phyloP scores from a whole-genome alignment of 2,797 vertebrate species.

The Melanotaenia nigrans region DNA sequence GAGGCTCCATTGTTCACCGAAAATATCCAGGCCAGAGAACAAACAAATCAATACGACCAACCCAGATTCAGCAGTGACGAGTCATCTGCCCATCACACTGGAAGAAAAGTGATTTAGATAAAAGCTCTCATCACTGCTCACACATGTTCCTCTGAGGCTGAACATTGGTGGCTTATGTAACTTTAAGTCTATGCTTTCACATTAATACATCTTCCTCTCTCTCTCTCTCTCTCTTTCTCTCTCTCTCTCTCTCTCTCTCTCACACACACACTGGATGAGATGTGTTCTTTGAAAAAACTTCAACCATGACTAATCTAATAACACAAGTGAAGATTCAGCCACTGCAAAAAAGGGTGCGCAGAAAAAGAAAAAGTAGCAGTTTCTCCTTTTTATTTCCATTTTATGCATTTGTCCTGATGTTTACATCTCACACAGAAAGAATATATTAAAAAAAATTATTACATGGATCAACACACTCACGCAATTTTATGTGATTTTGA shows the following conservation, averaged over 20 bases:
- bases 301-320: conserved; percentile 63
- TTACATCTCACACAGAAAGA: conserved; percentile 23
- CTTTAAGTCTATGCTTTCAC: conserved; percentile 46
- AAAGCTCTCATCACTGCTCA: conserved; percentile 31
- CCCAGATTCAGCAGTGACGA: conserved; percentile 37
- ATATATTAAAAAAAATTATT: conserved; percentile 1
- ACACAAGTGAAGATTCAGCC: conserved; percentile 29
- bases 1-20: conserved; percentile 42
- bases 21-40: conserved; percentile 45
- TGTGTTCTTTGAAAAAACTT: conserved; percentile 46
- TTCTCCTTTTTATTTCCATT: conserved; percentile 20
- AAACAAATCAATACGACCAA: conserved; percentile 61
- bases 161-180: conserved; percentile 70
- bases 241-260: not conserved
- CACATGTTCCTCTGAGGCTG: conserved; percentile 33
- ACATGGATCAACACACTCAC: conserved; percentile 20
- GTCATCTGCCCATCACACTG: conserved; percentile 15
- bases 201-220: conserved; percentile 28
- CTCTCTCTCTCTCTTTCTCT: not conserved
- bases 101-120: conserved; percentile 40
- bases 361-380: conserved; percentile 1
- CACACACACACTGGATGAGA: conserved; percentile 37
- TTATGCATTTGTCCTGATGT: conserved; percentile 12
- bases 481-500: conserved; percentile 54
- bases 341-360: conserved; percentile 40